phyloP scores from a whole-genome alignment of 2,113 vertebrate species.

The Zootoca vivipara region DNA sequence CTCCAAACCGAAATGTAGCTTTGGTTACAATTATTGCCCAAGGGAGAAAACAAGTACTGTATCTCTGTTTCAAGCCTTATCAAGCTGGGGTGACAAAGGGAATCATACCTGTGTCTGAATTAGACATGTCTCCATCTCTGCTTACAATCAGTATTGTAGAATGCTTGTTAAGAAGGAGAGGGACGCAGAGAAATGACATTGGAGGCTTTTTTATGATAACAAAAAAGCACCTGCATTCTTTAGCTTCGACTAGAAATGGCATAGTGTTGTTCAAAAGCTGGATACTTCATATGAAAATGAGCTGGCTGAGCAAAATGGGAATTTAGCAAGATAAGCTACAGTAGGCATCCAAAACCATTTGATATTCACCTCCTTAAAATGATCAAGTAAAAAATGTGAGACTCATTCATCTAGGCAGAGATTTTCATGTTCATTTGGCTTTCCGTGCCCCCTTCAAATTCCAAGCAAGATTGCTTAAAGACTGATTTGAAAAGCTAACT shows the following conservation, averaged over 20 bases:
- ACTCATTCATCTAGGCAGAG: background rate
- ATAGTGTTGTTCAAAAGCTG: background rate
- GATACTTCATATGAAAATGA: background rate
- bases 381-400: background rate
- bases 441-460: background rate
- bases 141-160: background rate
- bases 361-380: background rate
- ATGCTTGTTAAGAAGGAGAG: background rate
- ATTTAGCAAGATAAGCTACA: background rate
- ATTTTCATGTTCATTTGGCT: background rate
- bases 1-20: background rate
- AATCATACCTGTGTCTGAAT: background rate
- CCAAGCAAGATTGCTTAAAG: background rate
- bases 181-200: background rate
- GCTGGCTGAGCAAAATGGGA: background rate
- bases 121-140: background rate
- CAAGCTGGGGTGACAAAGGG: background rate
- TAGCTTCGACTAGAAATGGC: background rate
- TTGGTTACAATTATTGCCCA: background rate
- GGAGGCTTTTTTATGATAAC: background rate
- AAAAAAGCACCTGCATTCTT: background rate
- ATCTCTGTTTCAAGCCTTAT: background rate
- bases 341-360: background rate
- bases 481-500: conserved; percentile 8
- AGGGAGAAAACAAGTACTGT: background rate